Base-by-base conservation (phyloP, 2,797 vertebrate species). In the Erpetoichthys calabaricus region DNA sequence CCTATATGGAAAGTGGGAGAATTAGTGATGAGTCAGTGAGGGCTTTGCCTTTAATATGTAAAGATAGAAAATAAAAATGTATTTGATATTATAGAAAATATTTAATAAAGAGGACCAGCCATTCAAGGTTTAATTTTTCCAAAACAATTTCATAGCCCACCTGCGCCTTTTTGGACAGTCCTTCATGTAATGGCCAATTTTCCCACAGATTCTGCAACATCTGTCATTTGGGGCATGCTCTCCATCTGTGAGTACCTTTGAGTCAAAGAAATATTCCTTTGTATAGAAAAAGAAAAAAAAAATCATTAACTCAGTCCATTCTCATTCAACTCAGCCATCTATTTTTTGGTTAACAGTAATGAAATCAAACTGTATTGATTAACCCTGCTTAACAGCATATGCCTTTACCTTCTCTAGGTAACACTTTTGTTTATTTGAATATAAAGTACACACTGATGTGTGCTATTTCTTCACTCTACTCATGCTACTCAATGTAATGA, bases 151-250 rank as follows among this genome's bases (percentile, higher is more conserved):
- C 25, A 25, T 25, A 60, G 60, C 75, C 71, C 66, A 97, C 96
- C 95, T 92, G 77, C 92, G 94, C 70, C 91, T 90, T 73, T 97
- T 97, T 6, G 96, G 96, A 66, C 96, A 99, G 73, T 99, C 94
- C 80, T 98, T 99, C 94, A 99, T 98, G 70, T 98, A 99, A 71
- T 99, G 96, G 59, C 95, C 96, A 57, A 99, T 99, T 81, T 98
- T 99, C 58, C 96, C 96, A 59, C 96, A 99, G 65, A 98, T 92
- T 64, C 96, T 80, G 75, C 96, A 99, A 75, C 96, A 99, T 63
- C 96, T 74, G 77, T 99, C 96, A 55, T 99, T 99, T 47, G 96
- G 96, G 50, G 96, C 96, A 77, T 97, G 62, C 68, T 98, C 95
- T 9, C 95, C 96, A 57, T 98, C 94, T 4, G 96, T 98, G 66